Conservation (phyloP, 2,888 invertebrate species). For the Drosophila meridionalis region DNA sequence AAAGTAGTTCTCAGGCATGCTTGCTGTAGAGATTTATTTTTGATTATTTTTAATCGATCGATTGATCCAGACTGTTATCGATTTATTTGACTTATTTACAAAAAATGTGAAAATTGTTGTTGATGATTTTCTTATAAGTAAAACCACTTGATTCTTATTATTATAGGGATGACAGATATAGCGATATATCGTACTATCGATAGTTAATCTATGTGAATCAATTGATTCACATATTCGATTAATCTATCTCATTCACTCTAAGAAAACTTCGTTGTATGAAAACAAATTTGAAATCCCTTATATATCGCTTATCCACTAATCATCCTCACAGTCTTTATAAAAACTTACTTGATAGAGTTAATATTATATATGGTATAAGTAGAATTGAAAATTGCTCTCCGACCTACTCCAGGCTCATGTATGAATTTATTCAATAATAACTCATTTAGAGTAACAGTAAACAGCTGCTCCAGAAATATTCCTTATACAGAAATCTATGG, state of each 20-base stretch:
- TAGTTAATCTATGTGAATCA: background rate
- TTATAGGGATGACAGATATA: background rate
- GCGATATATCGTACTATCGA: background rate
- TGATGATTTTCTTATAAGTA: too few species aligned
- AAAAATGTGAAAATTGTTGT: too few species aligned
- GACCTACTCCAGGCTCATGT: background rate
- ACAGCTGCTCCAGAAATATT: background rate
- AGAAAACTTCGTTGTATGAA: too few species aligned
- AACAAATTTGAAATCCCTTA: too few species aligned
- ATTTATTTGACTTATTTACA: too few species aligned
- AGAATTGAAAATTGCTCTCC: background rate
- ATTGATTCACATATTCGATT: too few species aligned
- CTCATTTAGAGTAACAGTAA: background rate
- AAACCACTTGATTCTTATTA: too few species aligned
- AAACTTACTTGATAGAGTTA: too few species aligned
- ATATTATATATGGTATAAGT: too few species aligned
- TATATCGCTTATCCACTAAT: too few species aligned
- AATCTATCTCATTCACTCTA: too few species aligned
- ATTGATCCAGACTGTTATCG: background rate
- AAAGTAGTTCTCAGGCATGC: background rate
- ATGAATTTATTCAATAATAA: background rate
- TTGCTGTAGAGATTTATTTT: background rate
- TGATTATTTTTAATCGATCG: background rate
- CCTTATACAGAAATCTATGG: background rate
- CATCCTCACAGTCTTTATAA: too few species aligned